Evolutionary conservation across 2,797 vertebrate genomes (phyloP), one percentile per base, ranked within the genome.

Genomic region (Spinus pinus): DNA sequence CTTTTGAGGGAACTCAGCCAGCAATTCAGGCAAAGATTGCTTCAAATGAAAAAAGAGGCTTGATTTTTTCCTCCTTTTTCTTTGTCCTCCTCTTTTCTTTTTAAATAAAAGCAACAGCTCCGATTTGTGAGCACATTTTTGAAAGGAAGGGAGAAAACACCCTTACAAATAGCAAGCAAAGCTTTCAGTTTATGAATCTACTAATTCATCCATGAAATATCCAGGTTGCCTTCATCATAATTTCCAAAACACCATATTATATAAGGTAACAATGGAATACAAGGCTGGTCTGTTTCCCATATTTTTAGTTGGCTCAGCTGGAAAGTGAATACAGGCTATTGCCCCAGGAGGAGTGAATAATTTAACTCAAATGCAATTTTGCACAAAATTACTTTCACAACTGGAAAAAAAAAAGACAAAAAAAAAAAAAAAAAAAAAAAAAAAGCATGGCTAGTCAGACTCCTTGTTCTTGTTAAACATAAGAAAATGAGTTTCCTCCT

Each of bases 221-320:
- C 93, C 87, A 94, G 71, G 82, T 94, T 93, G 80, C 39, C 85
- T 84, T 94, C 81, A 95, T 94, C 92, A 92, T 89, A 33, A 74
- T 91, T 97, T 96, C 71, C 86, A 94, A 92, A 97, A 82, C 81
- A 87, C 72, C 72, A 47, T 39, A 87, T 94, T 92, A 95, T 91
- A 83, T 82, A 91, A 92, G 57, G 90, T 86, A 95, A 92, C 83
- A 92, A 87, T 71, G 50, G 81, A 96, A 81, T 93, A 87, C 39
- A 19, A 87, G 88, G 67, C 50, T 91, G 79, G 81, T 93, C 91
- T 94, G 92, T 82, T 96, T 93, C 75, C 86, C 95, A 91, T 80
- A 95, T 91, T 92, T 90, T 89, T 16, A 74, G 75, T 82, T 78
- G 79, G 81, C 89, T 93, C 74, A 94, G 88, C 88, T 95, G 94